Conservation (phyloP, 1,140 invertebrate species). For the Diprion similis region DNA sequence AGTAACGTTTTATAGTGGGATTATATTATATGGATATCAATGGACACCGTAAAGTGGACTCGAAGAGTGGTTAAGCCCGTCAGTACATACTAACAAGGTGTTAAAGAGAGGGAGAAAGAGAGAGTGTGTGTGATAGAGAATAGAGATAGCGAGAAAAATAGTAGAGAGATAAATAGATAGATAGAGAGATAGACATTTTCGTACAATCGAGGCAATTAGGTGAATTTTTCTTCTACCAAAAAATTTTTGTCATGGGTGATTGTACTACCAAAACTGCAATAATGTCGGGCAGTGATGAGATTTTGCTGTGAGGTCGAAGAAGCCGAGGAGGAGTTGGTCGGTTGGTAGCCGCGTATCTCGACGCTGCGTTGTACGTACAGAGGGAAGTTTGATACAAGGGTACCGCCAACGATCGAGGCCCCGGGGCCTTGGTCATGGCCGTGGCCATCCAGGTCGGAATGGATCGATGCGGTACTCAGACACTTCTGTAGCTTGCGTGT, state of each 20-base stretch:
- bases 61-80: not conserved
- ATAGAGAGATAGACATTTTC: constrained; percentile 60
- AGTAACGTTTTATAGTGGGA: not conserved
- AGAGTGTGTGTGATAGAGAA: constrained; percentile 30
- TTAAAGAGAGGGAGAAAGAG: constrained; percentile 33
- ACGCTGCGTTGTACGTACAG: constrained; percentile 64
- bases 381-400: constrained; percentile 59
- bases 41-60: not conserved
- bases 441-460: constrained; percentile 68
- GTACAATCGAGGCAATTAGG: constrained; percentile 22
- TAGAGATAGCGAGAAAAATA: constrained; percentile 14
- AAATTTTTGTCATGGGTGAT: constrained; percentile 40
- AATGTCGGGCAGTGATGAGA: constrained; percentile 76
- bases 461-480: constrained; percentile 78
- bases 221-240: constrained; percentile 21
- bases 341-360: constrained; percentile 58
- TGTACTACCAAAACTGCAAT: constrained; percentile 93
- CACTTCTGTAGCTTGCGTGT: constrained; percentile 88
- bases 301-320: constrained; percentile 59
- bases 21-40: not conserved
- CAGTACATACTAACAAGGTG: not conserved
- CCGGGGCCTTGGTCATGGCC: constrained; percentile 46
- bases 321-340: constrained; percentile 41
- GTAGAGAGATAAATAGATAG: constrained; percentile 18
- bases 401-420: constrained; percentile 49